Evolutionary conservation across 2,888 invertebrate genomes (phyloP).

Genomic region (Drosophila kambysellisi): DNA sequence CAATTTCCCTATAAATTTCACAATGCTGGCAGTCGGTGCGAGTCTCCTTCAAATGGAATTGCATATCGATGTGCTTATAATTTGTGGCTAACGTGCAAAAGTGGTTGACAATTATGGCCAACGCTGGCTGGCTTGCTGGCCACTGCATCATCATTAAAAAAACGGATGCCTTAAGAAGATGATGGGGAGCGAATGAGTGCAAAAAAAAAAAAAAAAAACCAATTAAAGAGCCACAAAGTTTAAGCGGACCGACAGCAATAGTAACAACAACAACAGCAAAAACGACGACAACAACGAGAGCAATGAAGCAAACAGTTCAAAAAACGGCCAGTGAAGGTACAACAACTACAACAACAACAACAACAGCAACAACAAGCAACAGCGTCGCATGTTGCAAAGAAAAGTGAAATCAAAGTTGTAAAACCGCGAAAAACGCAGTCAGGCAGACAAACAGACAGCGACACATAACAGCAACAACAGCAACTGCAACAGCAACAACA

Average conservation of each 20-base stretch:
- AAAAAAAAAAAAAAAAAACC: slow-evolving; percentile 65
- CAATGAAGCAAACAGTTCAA: slow-evolving; percentile 75
- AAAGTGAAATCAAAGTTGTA: slow-evolving; percentile 81
- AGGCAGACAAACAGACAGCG: slow-evolving; percentile 67
- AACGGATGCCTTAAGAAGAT: slow-evolving; percentile 75
- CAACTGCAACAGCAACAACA: slow-evolving; percentile 41
- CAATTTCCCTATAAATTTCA: slow-evolving; percentile 23
- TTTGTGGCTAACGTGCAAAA: slow-evolving; percentile 74
- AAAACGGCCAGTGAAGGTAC: slow-evolving; percentile 79
- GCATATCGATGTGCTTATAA: slow-evolving; percentile 68
- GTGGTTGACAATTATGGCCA: slow-evolving; percentile 75
- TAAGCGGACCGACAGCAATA: slow-evolving; percentile 65
- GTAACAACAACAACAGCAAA: slow-evolving; percentile 16
- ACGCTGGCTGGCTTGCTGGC: slow-evolving; percentile 42
- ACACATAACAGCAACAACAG: slow-evolving; percentile 69
- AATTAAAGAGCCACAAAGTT: slow-evolving; percentile 81
- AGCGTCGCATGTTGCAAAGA: slow-evolving; percentile 79
- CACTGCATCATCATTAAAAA: slow-evolving; percentile 69
- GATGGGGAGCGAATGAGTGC: slow-evolving; percentile 46
- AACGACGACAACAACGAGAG: slow-evolving; percentile 55
- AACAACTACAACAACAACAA: slow-evolving; percentile 51
- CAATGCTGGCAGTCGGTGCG: not conserved
- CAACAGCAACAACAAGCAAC: slow-evolving; percentile 36
- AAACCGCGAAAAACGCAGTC: slow-evolving; percentile 80
- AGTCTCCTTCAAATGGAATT: slow-evolving; percentile 37